Evolutionary conservation across 2,797 vertebrate genomes (phyloP).

Genomic region (Oreortyx pictus): DNA sequence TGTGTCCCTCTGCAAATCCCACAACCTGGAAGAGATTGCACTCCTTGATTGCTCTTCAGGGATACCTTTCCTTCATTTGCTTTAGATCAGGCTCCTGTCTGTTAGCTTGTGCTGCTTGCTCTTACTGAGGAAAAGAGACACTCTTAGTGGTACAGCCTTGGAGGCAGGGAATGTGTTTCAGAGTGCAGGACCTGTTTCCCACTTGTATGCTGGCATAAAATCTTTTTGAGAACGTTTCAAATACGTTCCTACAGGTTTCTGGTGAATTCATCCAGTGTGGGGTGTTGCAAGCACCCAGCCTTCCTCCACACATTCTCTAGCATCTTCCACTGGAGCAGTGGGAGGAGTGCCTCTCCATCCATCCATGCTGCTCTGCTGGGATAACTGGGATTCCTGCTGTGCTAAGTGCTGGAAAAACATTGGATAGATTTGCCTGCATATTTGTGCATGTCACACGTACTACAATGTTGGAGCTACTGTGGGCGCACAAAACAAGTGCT

Average conservation of each 20-base stretch:
- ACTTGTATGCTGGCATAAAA: background rate
- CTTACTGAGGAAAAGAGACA: background rate
- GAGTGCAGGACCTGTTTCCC: background rate
- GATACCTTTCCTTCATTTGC: accelerated
- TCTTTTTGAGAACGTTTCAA: background rate
- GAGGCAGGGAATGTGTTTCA: background rate
- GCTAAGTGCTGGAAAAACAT: background rate
- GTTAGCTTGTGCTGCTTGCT: background rate
- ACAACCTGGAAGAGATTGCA: accelerated
- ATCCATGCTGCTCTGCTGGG: background rate
- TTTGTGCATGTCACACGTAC: background rate
- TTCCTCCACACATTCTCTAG: background rate
- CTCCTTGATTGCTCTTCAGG: background rate
- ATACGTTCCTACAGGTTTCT: background rate
- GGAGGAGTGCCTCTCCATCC: background rate
- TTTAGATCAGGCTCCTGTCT: background rate
- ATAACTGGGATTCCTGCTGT: background rate
- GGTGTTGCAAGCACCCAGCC: background rate
- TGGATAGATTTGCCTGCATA: background rate
- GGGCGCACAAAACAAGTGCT: background rate
- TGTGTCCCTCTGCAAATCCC: background rate
- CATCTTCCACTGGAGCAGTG: background rate
- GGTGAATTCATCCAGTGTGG: background rate
- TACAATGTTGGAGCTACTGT: background rate
- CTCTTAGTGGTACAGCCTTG: background rate